phyloP scores from a whole-genome alignment of 2,797 vertebrate genomes.

The Sebastes diaconus region DNA sequence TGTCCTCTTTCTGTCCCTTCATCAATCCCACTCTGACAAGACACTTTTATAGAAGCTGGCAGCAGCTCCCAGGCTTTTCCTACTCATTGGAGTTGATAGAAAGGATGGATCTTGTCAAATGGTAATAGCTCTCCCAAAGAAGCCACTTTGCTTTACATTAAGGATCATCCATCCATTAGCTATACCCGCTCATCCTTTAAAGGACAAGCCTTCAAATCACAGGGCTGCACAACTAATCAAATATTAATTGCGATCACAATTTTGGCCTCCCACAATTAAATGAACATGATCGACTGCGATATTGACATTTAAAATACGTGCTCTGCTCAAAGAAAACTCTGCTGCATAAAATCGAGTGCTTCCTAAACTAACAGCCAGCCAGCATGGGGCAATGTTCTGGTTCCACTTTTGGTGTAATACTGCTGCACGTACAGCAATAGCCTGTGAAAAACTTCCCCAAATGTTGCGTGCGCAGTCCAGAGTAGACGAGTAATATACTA shows the following conservation, averaged over 20 bases:
- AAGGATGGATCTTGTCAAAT: not conserved
- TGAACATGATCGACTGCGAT: too few species aligned
- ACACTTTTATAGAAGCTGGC: not conserved
- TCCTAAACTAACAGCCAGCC: too few species aligned
- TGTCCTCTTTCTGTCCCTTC: not conserved
- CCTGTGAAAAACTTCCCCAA: too few species aligned
- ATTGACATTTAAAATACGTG: too few species aligned
- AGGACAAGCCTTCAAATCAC: not conserved
- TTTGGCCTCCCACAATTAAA: too few species aligned
- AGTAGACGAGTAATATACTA: too few species aligned
- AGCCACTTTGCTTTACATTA: not conserved
- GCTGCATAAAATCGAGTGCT: too few species aligned
- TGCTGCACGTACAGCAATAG: too few species aligned
- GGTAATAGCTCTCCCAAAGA: not conserved
- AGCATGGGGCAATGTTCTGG: not conserved
- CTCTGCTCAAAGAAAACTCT: too few species aligned
- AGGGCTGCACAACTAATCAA: not conserved
- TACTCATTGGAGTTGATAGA: not conserved
- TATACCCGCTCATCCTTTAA: not conserved
- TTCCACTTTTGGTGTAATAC: too few species aligned
- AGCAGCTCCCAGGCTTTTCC: conserved; percentile 23
- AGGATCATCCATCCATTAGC: not conserved
- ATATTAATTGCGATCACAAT: too few species aligned
- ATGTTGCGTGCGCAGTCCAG: too few species aligned
- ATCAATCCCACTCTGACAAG: not conserved